A percentile compares a stretch with the other conserved stretches of the same genome.
Evolutionary conservation across 1,140 invertebrate species (phyloP).

Genomic region (Diuraphis noxia): DNA sequence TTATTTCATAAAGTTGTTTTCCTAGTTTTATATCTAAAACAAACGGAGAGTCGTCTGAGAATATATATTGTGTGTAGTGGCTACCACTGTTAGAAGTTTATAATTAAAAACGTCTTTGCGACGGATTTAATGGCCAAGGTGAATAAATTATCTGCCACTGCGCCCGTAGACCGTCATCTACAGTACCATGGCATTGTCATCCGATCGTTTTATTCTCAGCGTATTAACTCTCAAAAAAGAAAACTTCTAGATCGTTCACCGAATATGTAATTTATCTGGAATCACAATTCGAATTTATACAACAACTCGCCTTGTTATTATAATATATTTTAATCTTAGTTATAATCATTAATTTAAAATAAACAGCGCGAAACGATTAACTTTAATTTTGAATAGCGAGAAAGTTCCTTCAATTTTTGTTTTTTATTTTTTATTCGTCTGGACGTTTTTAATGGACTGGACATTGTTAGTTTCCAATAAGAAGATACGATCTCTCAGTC

Average conservation of each 20-base stretch:
- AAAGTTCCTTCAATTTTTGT: background rate
- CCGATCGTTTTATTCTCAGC: background rate
- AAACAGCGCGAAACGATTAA: background rate
- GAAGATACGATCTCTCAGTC: background rate
- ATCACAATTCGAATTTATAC: background rate
- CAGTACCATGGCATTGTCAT: slow-evolving; percentile 4
- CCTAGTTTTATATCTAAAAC: slow-evolving; percentile 34
- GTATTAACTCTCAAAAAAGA: background rate
- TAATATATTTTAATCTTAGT: background rate
- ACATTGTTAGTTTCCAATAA: slow-evolving; percentile 5
- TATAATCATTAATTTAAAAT: background rate
- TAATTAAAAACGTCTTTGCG: slow-evolving; percentile 49
- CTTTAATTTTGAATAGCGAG: background rate
- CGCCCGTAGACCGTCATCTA: background rate
- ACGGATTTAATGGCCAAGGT: slow-evolving; percentile 32
- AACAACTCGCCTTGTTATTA: background rate
- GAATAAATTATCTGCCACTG: slow-evolving; percentile 36
- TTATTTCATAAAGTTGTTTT: slow-evolving; percentile 51
- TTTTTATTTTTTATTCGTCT: background rate
- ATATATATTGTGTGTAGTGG: slow-evolving; percentile 27
- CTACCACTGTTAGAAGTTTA: slow-evolving; percentile 44
- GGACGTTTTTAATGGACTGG: background rate
- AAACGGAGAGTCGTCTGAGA: slow-evolving; percentile 16
- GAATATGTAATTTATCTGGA: background rate
- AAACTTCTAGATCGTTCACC: background rate